Evolutionary conservation across 2,113 vertebrate genomes (phyloP).

Genomic region (Leptocoma aspasia): DNA sequence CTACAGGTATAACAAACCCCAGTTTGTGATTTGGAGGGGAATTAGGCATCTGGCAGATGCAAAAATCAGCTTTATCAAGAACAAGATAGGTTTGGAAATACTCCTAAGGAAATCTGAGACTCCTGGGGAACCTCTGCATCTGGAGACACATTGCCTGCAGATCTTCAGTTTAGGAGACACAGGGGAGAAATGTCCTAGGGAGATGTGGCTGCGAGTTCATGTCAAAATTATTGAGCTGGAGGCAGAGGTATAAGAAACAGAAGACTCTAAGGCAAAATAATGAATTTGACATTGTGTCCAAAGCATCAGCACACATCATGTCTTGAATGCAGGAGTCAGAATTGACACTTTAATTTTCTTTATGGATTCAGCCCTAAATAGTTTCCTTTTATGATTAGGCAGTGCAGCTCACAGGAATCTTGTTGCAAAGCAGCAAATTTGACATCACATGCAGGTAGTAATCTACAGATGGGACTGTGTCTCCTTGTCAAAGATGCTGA

Average conservation of each 20-base stretch:
- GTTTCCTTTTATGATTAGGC: background rate
- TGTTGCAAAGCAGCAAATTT: background rate
- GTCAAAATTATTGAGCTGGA: slow-evolving; percentile 37
- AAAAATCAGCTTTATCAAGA: background rate
- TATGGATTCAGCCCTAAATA: background rate
- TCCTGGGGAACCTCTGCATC: background rate
- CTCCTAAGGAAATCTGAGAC: background rate
- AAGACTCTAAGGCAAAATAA: slow-evolving; percentile 26
- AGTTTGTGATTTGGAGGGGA: background rate
- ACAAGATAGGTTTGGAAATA: background rate
- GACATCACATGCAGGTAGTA: background rate
- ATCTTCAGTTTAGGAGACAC: background rate
- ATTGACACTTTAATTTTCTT: background rate
- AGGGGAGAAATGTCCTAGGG: background rate
- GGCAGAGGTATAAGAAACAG: slow-evolving; percentile 10
- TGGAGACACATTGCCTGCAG: fast-evolving
- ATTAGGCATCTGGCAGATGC: background rate
- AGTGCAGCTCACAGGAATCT: background rate
- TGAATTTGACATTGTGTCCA: slow-evolving; percentile 50
- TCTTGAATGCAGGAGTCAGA: background rate
- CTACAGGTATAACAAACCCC: background rate
- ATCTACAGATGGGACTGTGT: background rate
- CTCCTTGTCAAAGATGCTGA: background rate
- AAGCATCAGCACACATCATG: background rate
- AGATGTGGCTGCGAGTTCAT: background rate